Evolutionary conservation across 2,888 invertebrate species (phyloP), one percentile per base, ranked within the genome.

Genomic region (Acanthoscelides obtectus): DNA sequence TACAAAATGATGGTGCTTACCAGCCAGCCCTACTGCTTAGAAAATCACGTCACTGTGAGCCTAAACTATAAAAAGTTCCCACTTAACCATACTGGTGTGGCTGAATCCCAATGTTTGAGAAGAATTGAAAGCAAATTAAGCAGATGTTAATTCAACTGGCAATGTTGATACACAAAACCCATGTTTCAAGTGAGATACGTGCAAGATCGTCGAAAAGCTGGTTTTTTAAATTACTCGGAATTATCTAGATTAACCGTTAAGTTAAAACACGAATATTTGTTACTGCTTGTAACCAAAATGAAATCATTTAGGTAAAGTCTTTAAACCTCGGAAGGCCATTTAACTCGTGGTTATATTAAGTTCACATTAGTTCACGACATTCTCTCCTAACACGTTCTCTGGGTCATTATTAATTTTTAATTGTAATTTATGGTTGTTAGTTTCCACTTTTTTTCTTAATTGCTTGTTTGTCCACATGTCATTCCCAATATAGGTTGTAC

Each of bases 261-360:
- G 70, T 63, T 69, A 25, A 70, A 73, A 69, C 70, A 69, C 66
- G 73, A 71, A 67, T 70, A 67, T 74, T 77, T 77, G 75, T 77
- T 72, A 73, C 74, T 75, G 69, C 75, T 76, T 75, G 66, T 70
- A 72, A 73, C 72, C 72, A 76, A 76, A 75, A 71, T 75, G 70
- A 70, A 67, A 75, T 73, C 73, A 76, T 77, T 77, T 76, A 74
- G 70, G 69, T 68, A 64, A 71, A 70, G 73, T 77, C 74, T 74
- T 74, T 76, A 75, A 75, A 73, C 74, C 74, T 4, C 69, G 45
- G 74, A 74, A 78, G 76, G 77, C 72, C 76, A 75, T 71, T 75
- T 74, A 75, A 72, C 72, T 72, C 74, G 70, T 69, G 66, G 71
- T 72, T 76, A 45, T 45, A 75, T 75, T 76, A 76, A 76, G 73